A percentile compares a stretch with the other conserved stretches of the same genome.
Evolutionary conservation across 2,113 vertebrate species (phyloP).

Genomic region (Halcyon senegalensis): DNA sequence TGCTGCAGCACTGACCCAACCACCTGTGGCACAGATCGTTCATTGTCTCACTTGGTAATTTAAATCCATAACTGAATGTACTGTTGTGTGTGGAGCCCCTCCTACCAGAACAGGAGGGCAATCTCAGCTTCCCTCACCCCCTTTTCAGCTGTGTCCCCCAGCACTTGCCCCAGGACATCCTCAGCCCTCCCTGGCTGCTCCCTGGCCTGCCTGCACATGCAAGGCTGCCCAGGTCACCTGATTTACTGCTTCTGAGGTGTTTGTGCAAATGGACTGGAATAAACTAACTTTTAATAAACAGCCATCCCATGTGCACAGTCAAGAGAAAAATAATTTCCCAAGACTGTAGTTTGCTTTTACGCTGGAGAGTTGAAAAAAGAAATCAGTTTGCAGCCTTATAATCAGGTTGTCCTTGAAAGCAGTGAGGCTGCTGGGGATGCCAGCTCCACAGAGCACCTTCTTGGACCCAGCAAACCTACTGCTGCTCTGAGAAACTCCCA

Average conservation of each 20-base stretch:
- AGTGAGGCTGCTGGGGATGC: neutral
- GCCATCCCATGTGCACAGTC: no score
- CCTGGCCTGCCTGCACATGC: fast-evolving
- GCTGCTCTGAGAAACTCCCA: neutral
- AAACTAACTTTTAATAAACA: neutral
- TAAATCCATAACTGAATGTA: fast-evolving
- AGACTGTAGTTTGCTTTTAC: neutral
- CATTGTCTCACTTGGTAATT: neutral
- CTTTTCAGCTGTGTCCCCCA: neutral
- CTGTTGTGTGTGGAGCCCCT: fast-evolving
- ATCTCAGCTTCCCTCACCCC: neutral
- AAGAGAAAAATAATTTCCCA: neutral
- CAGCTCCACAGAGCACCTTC: neutral
- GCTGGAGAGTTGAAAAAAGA: neutral
- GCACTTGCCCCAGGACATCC: neutral
- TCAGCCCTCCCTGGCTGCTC: neutral
- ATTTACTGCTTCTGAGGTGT: neutral
- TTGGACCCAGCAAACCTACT: neutral
- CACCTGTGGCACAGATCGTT: fast-evolving
- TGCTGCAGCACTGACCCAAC: neutral
- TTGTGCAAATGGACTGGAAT: neutral
- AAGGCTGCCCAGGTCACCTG: neutral
- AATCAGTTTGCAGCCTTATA: neutral
- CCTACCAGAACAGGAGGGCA: neutral
- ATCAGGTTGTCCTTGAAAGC: neutral